Base-by-base conservation (phyloP, 2,888 invertebrate species). In the Euphydryas editha region DNA sequence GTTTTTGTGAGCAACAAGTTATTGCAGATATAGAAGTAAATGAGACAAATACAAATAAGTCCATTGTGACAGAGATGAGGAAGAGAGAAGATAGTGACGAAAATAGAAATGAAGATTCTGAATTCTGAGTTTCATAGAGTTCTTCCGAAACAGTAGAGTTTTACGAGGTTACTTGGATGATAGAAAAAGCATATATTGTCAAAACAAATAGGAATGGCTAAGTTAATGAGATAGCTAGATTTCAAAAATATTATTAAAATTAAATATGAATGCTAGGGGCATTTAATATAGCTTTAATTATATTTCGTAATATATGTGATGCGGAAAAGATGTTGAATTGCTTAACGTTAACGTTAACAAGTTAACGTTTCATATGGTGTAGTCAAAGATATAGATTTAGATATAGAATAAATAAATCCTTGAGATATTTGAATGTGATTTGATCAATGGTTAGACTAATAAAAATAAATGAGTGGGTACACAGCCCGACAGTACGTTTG, bases 151-250 rank as follows among this genome's bases (percentile, higher is more conserved):
- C 36, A 36, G 36, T 7, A 36, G 36, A 36, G 5, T 36, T 10
- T 36, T 36, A 36, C 36, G 36, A 36, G 10, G 36, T 36, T 36
- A n/a, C n/a, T n/a, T n/a, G n/a, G n/a, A n/a, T n/a, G n/a, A n/a
- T n/a, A n/a, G n/a, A n/a, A n/a, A n/a, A 13, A 37, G 30, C 49
- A 68, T 21, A 11, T 6, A 11, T 24, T 72, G 39, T 72, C 73
- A 4, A 75, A 72, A 65, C 73, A 72, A 65, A 68, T 75, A 21
- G 69, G 65, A 2, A 39, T 75, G 37, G 72, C 72, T 10, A 73
- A 69, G 42, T n/a, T 75, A 11, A 55, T 73, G 15, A 61, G 64
- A 42, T 44, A 62, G 3, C 65, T 68, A 60, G 64, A 62, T 65
- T 69, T 75, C 17, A 61, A 47, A 21, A 66, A 71, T 59, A 59